Evolutionary conservation across 1,140 invertebrate genomes (phyloP), one percentile per base, ranked within the genome.

Genomic region (Aethina tumida): DNA sequence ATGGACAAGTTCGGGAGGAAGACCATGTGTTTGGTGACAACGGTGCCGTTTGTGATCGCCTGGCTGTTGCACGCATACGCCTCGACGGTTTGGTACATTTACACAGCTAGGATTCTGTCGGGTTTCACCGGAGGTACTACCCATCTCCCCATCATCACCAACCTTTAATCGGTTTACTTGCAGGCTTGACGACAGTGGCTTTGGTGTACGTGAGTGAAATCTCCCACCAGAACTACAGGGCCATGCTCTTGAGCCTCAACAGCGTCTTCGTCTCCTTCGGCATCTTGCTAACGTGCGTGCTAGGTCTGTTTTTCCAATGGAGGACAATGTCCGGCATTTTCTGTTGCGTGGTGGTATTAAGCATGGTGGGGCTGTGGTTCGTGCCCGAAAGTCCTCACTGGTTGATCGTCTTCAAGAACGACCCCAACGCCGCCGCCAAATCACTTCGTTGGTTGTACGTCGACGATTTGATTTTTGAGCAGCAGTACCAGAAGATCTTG

Each of bases 1-100:
- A 75, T 81, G 64, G 79, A 83, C 50, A 64, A 60, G 50, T 68
- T 71, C 49, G 81, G 81, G 2, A 55, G 80, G 4, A 79, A 72
- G 58, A 55, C 39, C 26, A 60, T 74, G 2, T 65, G 74, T 21
- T 54, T 76, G 8, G 20, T 72, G 0, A 63, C 68, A 1, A 68
- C 66, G 9, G 5, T 79, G 6, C 74, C 76, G 1, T 70, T 69
- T 32, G 49, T 71, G 2, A 32, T 67, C 24, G 70, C 76, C n/a
- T 82, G 75, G 73, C 45, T 73, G 5, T 30, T 70, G 2, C 65
- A 79, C 3, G 49, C 58, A 12, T 41, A 49, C 6, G 58, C 67
- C 10, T 53, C 56, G 7, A 59, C 59, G 9, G 38, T 71, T 9
- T 47, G 35, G 26, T 43, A 56, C 20, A 63, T 72, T 37, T 75